phyloP scores from a whole-genome alignment of 2,797 vertebrate species.

The Delichon dasypus region DNA sequence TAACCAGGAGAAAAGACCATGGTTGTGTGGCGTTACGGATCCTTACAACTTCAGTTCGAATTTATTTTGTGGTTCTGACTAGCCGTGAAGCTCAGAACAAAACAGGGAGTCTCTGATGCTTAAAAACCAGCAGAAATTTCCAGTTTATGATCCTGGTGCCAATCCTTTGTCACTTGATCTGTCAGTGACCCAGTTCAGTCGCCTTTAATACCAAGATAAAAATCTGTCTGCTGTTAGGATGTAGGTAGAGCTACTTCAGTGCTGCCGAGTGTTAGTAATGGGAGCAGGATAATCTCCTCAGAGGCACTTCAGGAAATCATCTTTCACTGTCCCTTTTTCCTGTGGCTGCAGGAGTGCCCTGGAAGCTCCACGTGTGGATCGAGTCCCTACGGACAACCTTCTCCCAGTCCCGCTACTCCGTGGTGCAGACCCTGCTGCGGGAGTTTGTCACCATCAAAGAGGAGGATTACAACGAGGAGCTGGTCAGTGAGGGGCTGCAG shows the following conservation, averaged over 20 bases:
- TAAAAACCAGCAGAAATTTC: not conserved
- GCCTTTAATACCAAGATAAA: not conserved
- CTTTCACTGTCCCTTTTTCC: not conserved
- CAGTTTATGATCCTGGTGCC: not conserved
- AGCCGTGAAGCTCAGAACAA: not conserved
- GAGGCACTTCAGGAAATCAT: not conserved
- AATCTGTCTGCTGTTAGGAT: not conserved
- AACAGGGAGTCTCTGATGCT: not conserved
- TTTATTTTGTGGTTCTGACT: not conserved
- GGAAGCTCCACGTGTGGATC: slow-evolving; percentile 96
- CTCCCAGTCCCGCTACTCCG: slow-evolving; percentile 85
- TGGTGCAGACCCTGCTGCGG: slow-evolving; percentile 87
- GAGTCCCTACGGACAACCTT: slow-evolving; percentile 91
- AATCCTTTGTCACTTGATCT: not conserved
- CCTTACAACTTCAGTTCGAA: not conserved
- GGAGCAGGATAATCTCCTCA: not conserved
- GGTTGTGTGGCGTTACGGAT: not conserved
- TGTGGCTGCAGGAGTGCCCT: slow-evolving; percentile 84
- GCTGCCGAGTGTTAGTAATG: not conserved
- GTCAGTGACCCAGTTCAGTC: not conserved
- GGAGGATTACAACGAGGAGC: slow-evolving; percentile 92
- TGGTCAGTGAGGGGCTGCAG: slow-evolving; percentile 86
- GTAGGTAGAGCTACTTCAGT: not conserved
- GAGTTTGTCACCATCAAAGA: slow-evolving; percentile 92
- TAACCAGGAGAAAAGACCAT: not conserved